Conservation (phyloP, 2,888 invertebrate genomes). For the Sclerodermus sp. region DNA sequence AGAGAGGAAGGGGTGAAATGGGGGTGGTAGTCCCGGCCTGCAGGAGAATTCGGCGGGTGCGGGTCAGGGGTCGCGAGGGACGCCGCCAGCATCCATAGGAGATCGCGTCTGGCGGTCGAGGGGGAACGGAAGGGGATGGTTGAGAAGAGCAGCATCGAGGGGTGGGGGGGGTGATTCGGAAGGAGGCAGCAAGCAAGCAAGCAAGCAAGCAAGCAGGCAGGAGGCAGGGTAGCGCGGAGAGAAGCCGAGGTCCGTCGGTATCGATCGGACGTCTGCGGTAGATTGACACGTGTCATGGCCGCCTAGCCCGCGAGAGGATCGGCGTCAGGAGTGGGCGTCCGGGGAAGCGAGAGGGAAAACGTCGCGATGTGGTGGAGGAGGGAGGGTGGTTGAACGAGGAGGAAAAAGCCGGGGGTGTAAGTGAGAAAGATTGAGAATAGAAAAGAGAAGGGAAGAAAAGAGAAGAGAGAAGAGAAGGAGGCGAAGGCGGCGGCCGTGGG, state of each 20-base stretch:
- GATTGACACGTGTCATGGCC: slow-evolving; percentile 59
- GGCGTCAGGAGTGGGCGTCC: slow-evolving; percentile 7
- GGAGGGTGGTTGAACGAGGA: slow-evolving; percentile 6
- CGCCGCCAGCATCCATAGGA: not conserved
- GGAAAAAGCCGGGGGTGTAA: slow-evolving; percentile 16
- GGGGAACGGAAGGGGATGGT: slow-evolving; percentile 27
- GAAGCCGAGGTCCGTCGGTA: slow-evolving; percentile 53
- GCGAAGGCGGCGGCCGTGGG: slow-evolving; percentile 29
- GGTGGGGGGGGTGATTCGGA: slow-evolving; percentile 2
- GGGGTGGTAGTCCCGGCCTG: not conserved
- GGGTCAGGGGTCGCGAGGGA: not conserved
- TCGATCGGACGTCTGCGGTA: slow-evolving; percentile 58
- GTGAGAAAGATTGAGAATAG: slow-evolving; percentile 17
- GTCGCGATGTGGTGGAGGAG: slow-evolving; percentile 10
- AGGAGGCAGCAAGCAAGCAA: no score
- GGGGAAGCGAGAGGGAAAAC: slow-evolving; percentile 21
- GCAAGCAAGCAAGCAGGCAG: no score
- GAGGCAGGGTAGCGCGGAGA: slow-evolving; percentile 6
- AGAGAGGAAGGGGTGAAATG: slow-evolving; percentile 9
- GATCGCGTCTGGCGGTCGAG: slow-evolving; percentile 4
- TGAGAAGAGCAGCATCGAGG: slow-evolving; percentile 32
- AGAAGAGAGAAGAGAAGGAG: slow-evolving; percentile 16
- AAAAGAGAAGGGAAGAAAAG: slow-evolving; percentile 9
- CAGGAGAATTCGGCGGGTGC: slow-evolving; percentile 9
- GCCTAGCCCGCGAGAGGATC: slow-evolving; percentile 40